Evolutionary conservation across 2,797 vertebrate genomes (phyloP).

Genomic region (Catostomus latipinnis): DNA sequence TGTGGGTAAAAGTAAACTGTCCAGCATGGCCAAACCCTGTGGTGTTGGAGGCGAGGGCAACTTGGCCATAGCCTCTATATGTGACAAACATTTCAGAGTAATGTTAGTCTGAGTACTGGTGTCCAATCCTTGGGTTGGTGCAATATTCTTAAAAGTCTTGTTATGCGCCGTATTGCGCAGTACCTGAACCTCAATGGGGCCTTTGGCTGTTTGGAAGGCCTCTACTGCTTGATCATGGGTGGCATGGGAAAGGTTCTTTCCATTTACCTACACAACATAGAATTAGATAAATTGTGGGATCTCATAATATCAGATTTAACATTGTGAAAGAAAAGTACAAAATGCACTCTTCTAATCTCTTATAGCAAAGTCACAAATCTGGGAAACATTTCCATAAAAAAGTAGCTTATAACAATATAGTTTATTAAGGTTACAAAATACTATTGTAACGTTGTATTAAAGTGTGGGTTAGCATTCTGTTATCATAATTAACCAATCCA

Average conservation of each 20-base stretch:
- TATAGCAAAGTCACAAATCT: too few relatives aligned
- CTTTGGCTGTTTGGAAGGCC: conserved; percentile 89
- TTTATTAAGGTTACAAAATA: too few relatives aligned
- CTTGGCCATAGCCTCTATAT: conserved; percentile 88
- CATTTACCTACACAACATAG: conserved; percentile 56
- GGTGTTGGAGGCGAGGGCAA: conserved; percentile 78
- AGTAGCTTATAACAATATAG: too few relatives aligned
- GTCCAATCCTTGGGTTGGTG: conserved; percentile 79
- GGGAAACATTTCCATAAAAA: background rate
- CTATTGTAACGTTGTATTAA: too few relatives aligned
- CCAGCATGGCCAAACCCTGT: conserved; percentile 76
- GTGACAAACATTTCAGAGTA: conserved; percentile 91
- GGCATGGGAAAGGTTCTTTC: conserved; percentile 89
- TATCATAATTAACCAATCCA: too few relatives aligned
- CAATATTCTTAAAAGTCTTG: background rate
- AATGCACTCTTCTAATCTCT: background rate
- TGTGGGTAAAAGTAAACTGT: conserved; percentile 86
- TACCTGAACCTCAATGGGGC: conserved; percentile 93
- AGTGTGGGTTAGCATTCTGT: too few relatives aligned
- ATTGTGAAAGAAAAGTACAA: background rate
- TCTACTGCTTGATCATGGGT: conserved; percentile 96
- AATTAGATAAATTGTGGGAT: too few relatives aligned
- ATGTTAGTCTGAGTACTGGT: conserved; percentile 91
- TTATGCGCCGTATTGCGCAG: conserved; percentile 78
- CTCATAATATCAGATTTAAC: background rate